phyloP scores from a whole-genome alignment of 2,888 invertebrate species.

The Euzophera pinguis region DNA sequence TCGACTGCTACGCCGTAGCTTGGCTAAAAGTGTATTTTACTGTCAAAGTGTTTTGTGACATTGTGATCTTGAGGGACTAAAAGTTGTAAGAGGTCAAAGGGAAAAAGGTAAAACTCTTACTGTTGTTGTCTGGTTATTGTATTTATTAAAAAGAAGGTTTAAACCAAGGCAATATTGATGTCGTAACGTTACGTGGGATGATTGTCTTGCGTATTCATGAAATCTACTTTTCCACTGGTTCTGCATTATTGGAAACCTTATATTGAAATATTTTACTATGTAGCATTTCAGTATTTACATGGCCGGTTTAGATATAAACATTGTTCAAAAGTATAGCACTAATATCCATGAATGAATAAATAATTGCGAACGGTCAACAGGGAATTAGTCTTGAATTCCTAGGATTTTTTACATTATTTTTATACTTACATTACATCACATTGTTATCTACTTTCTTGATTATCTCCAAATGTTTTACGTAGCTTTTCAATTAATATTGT shows the following conservation, averaged over 20 bases:
- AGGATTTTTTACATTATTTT: too few species aligned
- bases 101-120: slow-evolving; percentile 32
- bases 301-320: not conserved
- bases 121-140: not conserved
- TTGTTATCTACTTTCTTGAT: not conserved
- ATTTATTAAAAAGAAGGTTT: not conserved
- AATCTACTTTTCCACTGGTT: not conserved
- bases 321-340: not conserved
- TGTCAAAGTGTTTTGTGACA: slow-evolving; percentile 45
- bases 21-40: slow-evolving; percentile 30
- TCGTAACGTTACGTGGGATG: slow-evolving; percentile 13
- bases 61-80: slow-evolving; percentile 38
- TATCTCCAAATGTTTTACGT: not conserved
- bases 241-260: slow-evolving; percentile 10
- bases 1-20: slow-evolving; percentile 67
- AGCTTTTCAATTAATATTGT: not conserved
- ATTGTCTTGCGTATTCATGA: slow-evolving; percentile 4
- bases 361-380: too few species aligned
- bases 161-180: slow-evolving; percentile 14
- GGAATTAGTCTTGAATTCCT: too few species aligned
- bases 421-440: too few species aligned
- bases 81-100: slow-evolving; percentile 25
- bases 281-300: not conserved
- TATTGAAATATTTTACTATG: not conserved
- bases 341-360: too few species aligned